Percentiles rank a stretch among this genome's conserved stretches.
Conservation (phyloP, 2,888 invertebrate species). For the Cryptocephalus moraei region DNA sequence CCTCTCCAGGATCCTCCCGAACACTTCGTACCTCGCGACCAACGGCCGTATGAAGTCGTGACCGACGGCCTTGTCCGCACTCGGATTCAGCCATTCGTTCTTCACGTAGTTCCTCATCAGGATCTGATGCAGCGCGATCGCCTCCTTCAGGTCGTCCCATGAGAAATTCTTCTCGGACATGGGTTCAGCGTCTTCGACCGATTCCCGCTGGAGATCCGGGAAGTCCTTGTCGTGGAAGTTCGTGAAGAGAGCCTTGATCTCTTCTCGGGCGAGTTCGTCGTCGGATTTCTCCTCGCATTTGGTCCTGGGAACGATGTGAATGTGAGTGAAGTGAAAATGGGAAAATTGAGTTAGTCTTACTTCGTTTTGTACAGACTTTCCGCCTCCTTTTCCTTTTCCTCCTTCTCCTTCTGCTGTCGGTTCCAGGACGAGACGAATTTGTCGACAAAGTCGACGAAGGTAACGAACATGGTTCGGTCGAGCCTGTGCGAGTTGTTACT, state of each 20-base stretch:
- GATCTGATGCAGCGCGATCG: constrained; percentile 51
- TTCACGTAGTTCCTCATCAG: constrained; percentile 48
- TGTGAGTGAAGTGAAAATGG: neutral
- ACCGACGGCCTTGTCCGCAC: constrained; percentile 25
- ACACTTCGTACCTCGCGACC: constrained; percentile 49
- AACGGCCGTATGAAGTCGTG: constrained; percentile 43
- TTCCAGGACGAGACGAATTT: constrained; percentile 65
- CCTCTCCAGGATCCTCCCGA: constrained; percentile 45
- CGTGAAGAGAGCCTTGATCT: constrained; percentile 62
- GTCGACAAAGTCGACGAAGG: constrained; percentile 46
- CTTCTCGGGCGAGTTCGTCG: constrained; percentile 52
- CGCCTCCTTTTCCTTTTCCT: constrained; percentile 58
- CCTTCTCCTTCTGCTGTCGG: constrained; percentile 58
- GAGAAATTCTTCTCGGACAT: constrained; percentile 29
- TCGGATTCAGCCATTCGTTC: constrained; percentile 50
- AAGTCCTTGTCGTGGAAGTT: constrained; percentile 60
- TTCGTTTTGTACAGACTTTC: constrained; percentile 68
- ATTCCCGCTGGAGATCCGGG: constrained; percentile 44
- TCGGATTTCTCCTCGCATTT: constrained; percentile 59
- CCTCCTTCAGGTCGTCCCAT: constrained; percentile 46
- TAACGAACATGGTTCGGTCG: constrained; percentile 21
- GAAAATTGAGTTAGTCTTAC: constrained; percentile 27
- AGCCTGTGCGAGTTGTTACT: constrained; percentile 19
- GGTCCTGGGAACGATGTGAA: constrained; percentile 36
- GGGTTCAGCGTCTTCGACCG: constrained; percentile 16